Base-by-base conservation (phyloP, 2,113 vertebrate species). In the Triplophysa dalaica region DNA sequence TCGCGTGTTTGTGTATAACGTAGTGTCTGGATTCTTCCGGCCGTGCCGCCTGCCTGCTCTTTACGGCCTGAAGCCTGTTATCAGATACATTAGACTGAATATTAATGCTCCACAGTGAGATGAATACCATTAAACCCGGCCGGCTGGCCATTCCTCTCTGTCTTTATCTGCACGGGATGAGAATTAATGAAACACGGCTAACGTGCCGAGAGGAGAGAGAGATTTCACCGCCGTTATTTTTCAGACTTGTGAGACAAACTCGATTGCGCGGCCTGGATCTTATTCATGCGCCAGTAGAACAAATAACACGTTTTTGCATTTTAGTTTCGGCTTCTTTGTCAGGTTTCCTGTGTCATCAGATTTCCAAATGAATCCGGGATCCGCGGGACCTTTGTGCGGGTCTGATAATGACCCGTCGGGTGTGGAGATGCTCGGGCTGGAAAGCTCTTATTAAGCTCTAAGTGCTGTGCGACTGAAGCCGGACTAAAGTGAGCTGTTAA, bases 401-500 rank as follows among this genome's bases (percentile, higher is more conserved):
- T 54, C 91, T 94, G 94, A 94, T 95, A 94, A 96, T 95, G 93
- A 96, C 95, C 95, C 94, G 92, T 94, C 93, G 92, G 91, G 94
- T 94, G 93, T 95, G 94, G 94, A 96, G 97, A 95, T 93, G 94
- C 94, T 95, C 94, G 93, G 93, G 93, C 94, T 93, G 67, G 74
- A 95, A 96, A 95, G 96, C 96, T 95, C 95, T 96, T 96, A 97
- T 97, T 96, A 94, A 95, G 95, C 94, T 86, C 94, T 96, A 97
- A 98, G 96, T 92, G 95, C 95, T 94, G 90, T 86, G 94, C 94
- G 94, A 95, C 94, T 95, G 96, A 94, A 94, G 94, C 94, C 95
- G 93, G 94, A 94, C 96, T 95, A 98, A 96, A 97, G 96, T 95
- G 96, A 97, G 96, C 96, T 96, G 96, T 98, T 97, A 98, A 96